These are phyloP conservation scores for Plectropomus leopardus DNA, from an alignment of 2,113 vertebrate genomes.

Conservation along the genomic window DNA sequence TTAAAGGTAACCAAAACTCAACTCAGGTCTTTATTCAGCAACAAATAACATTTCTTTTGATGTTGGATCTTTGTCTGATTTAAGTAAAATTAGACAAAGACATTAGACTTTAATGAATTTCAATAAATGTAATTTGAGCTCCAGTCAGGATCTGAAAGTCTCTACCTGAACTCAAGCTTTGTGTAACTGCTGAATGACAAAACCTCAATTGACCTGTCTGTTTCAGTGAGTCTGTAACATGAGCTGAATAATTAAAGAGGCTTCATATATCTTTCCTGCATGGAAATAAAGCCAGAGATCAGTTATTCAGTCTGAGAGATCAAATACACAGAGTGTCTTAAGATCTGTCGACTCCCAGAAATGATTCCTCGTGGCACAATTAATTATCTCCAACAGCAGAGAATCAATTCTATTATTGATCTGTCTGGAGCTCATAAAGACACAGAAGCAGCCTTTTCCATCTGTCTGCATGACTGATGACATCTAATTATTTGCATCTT, in stretches of 20 bases:
- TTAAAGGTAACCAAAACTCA: background rate
- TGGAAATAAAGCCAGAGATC: background rate
- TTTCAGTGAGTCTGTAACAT: background rate
- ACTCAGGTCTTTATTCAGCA: background rate
- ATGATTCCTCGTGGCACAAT: background rate
- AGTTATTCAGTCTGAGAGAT: background rate
- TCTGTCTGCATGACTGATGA: background rate
- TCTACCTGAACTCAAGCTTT: too few relatives aligned
- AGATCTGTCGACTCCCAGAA: background rate
- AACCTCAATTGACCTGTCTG: too few relatives aligned
- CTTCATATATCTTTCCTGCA: background rate
- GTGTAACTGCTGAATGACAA: too few relatives aligned
- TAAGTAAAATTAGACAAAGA: too few relatives aligned
- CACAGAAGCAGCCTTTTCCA: background rate
- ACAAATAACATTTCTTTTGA: background rate
- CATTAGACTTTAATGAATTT: background rate
- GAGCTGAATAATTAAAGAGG: constrained; percentile 1
- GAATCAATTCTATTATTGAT: background rate
- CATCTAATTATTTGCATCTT: background rate
- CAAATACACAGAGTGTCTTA: background rate
- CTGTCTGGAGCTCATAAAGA: background rate
- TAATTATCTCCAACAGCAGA: background rate
- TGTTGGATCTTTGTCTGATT: background rate
- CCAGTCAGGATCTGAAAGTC: too few relatives aligned
- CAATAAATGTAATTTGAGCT: background rate